A percentile compares a stretch with the other conserved stretches of the same genome.
Evolutionary conservation across 2,113 vertebrate genomes (phyloP).

Genomic region (Ctenodactylus gundi): DNA sequence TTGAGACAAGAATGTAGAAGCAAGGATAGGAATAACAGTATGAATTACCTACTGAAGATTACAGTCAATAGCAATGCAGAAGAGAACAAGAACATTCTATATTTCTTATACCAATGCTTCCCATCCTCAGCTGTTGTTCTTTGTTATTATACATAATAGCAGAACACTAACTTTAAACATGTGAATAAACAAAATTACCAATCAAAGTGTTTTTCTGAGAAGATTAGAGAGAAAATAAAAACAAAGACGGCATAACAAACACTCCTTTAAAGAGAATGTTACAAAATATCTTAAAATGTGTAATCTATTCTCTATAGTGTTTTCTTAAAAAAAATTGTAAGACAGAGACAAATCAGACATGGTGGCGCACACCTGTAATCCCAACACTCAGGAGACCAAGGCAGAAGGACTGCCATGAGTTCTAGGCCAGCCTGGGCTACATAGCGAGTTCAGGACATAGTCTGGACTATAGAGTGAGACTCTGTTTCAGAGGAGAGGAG

Average conservation of each 20-base stretch:
- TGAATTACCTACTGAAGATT: not conserved
- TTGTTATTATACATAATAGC: conserved; percentile 1
- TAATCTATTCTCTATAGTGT: not conserved
- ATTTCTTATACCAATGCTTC: not conserved
- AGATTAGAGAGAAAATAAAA: not conserved
- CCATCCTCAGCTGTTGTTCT: not conserved
- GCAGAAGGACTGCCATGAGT: no score
- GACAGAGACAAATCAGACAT: no score
- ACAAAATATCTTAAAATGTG: conserved; percentile 3
- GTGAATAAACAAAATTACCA: not conserved
- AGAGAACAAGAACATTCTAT: not conserved
- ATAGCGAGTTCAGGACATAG: no score
- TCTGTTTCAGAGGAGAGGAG: no score
- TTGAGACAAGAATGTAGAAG: conserved; percentile 1
- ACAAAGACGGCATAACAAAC: not conserved
- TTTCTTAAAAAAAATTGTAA: no score
- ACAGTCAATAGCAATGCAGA: not conserved
- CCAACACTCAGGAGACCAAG: no score
- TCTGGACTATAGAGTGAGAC: no score
- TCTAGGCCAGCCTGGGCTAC: no score
- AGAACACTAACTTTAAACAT: not conserved
- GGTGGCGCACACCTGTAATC: no score
- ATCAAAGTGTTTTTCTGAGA: conserved; percentile 8
- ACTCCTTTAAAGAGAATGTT: not conserved
- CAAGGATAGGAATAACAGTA: not conserved